phyloP scores from a whole-genome alignment of 2,113 vertebrate genomes.

The Nicator chloris region DNA sequence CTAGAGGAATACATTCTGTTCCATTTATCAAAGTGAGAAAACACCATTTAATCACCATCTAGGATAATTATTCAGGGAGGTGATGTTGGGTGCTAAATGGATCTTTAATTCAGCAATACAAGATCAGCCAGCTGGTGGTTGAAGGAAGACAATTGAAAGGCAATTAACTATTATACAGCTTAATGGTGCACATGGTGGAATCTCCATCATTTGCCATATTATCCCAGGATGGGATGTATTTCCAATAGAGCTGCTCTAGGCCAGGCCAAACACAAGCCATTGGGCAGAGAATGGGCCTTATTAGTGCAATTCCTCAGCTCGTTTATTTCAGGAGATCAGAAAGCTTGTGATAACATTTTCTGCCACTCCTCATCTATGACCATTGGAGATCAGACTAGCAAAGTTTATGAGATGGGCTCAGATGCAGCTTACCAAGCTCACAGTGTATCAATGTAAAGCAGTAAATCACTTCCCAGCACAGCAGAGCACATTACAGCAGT shows the following conservation, averaged over 20 bases:
- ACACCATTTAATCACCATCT: constrained; percentile 45
- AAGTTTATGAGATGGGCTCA: neutral
- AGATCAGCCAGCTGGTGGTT: constrained; percentile 45
- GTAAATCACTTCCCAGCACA: neutral
- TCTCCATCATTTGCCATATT: neutral
- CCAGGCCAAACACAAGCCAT: neutral
- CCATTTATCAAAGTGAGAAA: constrained; percentile 45
- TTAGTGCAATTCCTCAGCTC: neutral
- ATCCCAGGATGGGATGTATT: neutral
- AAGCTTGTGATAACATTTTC: neutral
- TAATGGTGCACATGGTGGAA: constrained; percentile 14
- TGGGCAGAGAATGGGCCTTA: neutral
- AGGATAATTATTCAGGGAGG: constrained; percentile 44
- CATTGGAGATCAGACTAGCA: neutral
- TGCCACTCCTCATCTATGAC: neutral
- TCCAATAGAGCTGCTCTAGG: neutral
- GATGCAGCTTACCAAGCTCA: neutral
- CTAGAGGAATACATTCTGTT: constrained; percentile 41
- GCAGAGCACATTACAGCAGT: neutral
- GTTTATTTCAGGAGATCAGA: neutral
- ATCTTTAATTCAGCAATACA: constrained; percentile 48
- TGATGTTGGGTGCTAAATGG: constrained; percentile 50
- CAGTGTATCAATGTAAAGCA: neutral
- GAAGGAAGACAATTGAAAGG: constrained; percentile 43
- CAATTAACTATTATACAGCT: constrained; percentile 48